Percentiles rank a stretch among this genome's conserved stretches.
Conservation (phyloP, 2,888 invertebrate species). For the Cylloceria caligata region DNA sequence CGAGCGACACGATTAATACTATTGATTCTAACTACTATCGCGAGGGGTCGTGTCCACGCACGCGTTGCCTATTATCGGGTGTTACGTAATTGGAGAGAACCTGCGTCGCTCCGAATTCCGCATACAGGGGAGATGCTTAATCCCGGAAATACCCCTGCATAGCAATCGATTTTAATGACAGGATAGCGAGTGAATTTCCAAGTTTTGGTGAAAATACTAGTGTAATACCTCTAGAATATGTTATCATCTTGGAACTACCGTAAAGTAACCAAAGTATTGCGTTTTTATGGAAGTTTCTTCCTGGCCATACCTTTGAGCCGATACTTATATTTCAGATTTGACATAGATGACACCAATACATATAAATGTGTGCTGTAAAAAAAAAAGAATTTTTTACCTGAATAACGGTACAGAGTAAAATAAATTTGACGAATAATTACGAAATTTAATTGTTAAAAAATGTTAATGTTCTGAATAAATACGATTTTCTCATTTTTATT, state of each 20-base stretch:
- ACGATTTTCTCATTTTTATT: too few species aligned
- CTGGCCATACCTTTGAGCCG: too few species aligned
- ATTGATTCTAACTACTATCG: constrained; percentile 41
- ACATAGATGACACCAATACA: too few species aligned
- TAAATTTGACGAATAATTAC: too few species aligned
- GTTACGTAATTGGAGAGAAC: constrained; percentile 52
- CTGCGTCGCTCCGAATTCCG: constrained; percentile 29
- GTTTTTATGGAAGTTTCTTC: background rate
- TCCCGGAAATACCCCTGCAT: constrained; percentile 27
- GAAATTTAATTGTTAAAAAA: too few species aligned
- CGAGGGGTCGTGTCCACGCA: constrained; percentile 28
- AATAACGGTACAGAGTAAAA: too few species aligned
- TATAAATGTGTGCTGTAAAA: too few species aligned
- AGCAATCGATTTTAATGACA: constrained; percentile 23
- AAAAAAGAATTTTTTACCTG: too few species aligned
- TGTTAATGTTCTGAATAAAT: too few species aligned
- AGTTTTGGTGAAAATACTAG: background rate
- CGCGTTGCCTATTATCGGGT: constrained; percentile 47
- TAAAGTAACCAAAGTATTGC: background rate
- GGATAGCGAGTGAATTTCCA: background rate
- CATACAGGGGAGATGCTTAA: constrained; percentile 16
- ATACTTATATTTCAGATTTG: too few species aligned
- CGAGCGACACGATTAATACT: constrained; percentile 43
- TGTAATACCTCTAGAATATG: background rate
- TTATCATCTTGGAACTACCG: background rate